Base-by-base conservation (phyloP, 2,113 vertebrate genomes). In the Istiophorus platypterus region DNA sequence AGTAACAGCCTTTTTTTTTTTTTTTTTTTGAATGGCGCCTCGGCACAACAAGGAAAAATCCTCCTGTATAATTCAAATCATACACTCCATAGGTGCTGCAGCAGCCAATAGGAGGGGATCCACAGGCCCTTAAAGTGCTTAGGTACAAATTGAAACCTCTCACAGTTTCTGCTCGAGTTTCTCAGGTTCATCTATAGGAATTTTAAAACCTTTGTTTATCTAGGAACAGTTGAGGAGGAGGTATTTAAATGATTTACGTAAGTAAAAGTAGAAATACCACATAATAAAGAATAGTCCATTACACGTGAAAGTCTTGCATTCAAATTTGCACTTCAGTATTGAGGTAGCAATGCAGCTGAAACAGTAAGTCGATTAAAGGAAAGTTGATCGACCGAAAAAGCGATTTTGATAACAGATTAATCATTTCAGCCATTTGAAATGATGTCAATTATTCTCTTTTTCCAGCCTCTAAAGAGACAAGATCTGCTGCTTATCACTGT, bases 61-160 rank as follows among this genome's bases (percentile, higher is more conserved):
- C n/a, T 65, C 11, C 26, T 61, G 47, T 47, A 74, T 58, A 22
- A 63, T 70, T 74, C 42, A 75, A 45, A 66, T 6, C 11, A 51
- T 0, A 8, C 14, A 22, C 42, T 59, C 26, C 26, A 65, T 17
- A 51, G 39, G 58, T 18, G 12, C 39, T 45, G 37, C 2, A 2
- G 8, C 26, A 52, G 37, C 7, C 42, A 42, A 3, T 15, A 52
- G 24, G 37, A 75, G 26, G 49, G 27, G 27, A 29, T 8, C 22
- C 29, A 20, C 27, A 9, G 13, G 34, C 17, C 37, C 22, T 22
- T 39, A 45, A 39, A 13, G 41, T 37, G 49, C 31, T 56, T 29
- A 56, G 47, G 15, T 29, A 72, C 47, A 42, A 22, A 0, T 4
- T 26, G 13, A 68, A 74, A 72, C 37, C 31, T 57, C 29, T 74